Conservation (phyloP, 2,888 invertebrate species). For the Drosophila longiperda region DNA sequence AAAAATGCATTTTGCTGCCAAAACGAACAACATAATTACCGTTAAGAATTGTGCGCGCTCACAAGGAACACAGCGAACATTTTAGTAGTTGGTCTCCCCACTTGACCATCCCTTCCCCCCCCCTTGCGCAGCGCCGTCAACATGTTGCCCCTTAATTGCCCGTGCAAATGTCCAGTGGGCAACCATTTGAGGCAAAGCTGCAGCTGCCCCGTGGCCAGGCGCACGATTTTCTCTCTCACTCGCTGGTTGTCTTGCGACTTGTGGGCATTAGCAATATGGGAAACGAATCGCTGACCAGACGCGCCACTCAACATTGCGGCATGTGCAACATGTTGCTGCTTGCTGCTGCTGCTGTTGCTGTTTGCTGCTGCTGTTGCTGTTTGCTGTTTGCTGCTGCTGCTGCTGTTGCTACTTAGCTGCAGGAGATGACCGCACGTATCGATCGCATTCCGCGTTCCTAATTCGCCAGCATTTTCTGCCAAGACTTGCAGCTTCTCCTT, state of each 20-base stretch:
- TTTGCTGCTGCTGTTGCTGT: conserved; percentile 20
- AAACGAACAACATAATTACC: conserved; percentile 81
- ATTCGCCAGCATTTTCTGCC: conserved; percentile 75
- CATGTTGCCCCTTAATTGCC: conserved; percentile 70
- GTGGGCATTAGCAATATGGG: conserved; percentile 79
- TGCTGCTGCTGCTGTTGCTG: conserved; percentile 51
- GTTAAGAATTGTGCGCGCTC: conserved; percentile 76
- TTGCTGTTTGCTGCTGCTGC: conserved; percentile 48
- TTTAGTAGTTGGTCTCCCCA: conserved; percentile 32
- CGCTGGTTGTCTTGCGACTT: conserved; percentile 15
- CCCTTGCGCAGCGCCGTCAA: not conserved
- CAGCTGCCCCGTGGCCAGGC: conserved; percentile 41
- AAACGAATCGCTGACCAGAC: conserved; percentile 79
- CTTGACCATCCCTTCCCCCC: conserved; percentile 1
- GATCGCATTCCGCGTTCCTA: conserved; percentile 82
- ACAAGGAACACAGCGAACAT: conserved; percentile 36
- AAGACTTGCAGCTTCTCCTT: conserved; percentile 49
- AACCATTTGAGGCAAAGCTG: conserved; percentile 62
- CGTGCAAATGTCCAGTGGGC: conserved; percentile 60
- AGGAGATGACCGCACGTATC: conserved; percentile 78
- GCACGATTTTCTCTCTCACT: conserved; percentile 50
- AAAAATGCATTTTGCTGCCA: conserved; percentile 77
- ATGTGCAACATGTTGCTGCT: conserved; percentile 76
- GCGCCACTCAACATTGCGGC: conserved; percentile 73
- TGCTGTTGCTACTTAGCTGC: conserved; percentile 58